phyloP scores from a whole-genome alignment of 2,888 invertebrate genomes.

The Dryomyza anilis region DNA sequence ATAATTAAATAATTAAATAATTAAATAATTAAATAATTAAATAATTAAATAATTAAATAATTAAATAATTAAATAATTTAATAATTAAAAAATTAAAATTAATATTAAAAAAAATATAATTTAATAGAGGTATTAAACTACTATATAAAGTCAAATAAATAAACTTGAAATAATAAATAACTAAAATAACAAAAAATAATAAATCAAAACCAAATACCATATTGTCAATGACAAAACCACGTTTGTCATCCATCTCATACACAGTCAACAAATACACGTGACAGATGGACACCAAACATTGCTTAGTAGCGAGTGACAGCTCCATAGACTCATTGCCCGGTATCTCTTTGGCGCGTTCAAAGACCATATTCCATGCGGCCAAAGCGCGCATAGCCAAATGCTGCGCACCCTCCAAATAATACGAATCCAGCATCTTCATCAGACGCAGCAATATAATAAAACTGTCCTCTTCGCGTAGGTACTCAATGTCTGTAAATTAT shows the following conservation, averaged over 20 bases:
- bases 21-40: no score
- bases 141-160: not conserved
- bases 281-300: constrained; percentile 43
- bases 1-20: no score
- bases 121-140: no score
- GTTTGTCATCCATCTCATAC: constrained; percentile 49
- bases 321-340: constrained; percentile 17
- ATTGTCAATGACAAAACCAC: constrained; percentile 52
- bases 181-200: not conserved
- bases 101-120: no score
- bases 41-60: no score
- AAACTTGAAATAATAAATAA: not conserved
- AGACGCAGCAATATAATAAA: constrained; percentile 49
- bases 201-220: no score
- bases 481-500: constrained; percentile 41
- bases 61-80: no score
- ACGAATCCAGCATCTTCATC: constrained; percentile 52
- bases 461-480: constrained; percentile 47
- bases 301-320: constrained; percentile 28
- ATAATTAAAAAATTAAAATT: no score
- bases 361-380: constrained; percentile 46
- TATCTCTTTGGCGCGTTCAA: constrained; percentile 30
- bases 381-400: constrained; percentile 50
- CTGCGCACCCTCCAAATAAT: constrained; percentile 52
- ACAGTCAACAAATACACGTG: constrained; percentile 51